Percentiles rank a stretch among this genome's conserved stretches.
phyloP scores from a whole-genome alignment of 2,797 vertebrate genomes.

The Pipistrellus pipistrellus region DNA sequence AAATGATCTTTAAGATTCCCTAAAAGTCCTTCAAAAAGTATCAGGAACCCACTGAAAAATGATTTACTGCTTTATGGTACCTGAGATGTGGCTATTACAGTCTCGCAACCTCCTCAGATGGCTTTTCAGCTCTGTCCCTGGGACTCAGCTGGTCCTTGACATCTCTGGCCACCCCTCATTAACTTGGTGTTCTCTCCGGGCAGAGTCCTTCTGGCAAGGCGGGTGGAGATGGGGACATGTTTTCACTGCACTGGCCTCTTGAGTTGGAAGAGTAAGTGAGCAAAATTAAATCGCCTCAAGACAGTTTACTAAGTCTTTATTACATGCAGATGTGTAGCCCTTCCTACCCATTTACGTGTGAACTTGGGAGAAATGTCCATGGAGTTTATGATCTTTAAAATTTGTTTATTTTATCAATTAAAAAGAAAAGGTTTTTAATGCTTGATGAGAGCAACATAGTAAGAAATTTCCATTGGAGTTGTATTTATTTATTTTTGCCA shows the following conservation, averaged over 20 bases:
- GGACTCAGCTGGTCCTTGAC: constrained; percentile 64
- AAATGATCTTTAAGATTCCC: constrained; percentile 31
- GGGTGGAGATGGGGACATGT: neutral
- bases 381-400: constrained; percentile 49
- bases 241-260: neutral
- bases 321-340: neutral
- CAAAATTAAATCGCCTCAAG: constrained; percentile 37
- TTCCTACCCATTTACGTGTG: neutral
- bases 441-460: neutral
- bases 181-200: constrained; percentile 21
- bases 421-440: constrained; percentile 16
- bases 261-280: neutral
- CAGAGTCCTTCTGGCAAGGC: neutral
- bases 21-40: neutral
- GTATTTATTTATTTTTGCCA: constrained; percentile 59
- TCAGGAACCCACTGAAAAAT: neutral
- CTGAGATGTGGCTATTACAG: neutral
- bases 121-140: neutral
- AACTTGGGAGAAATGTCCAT: neutral
- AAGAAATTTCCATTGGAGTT: neutral
- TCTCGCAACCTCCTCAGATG: neutral
- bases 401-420: constrained; percentile 46
- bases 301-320: constrained; percentile 17
- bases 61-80: neutral
- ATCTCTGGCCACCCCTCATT: constrained; percentile 23